These are phyloP conservation scores for Philonicus albiceps DNA, from an alignment of 2,888 invertebrate genomes.

Conservation along the genomic window DNA sequence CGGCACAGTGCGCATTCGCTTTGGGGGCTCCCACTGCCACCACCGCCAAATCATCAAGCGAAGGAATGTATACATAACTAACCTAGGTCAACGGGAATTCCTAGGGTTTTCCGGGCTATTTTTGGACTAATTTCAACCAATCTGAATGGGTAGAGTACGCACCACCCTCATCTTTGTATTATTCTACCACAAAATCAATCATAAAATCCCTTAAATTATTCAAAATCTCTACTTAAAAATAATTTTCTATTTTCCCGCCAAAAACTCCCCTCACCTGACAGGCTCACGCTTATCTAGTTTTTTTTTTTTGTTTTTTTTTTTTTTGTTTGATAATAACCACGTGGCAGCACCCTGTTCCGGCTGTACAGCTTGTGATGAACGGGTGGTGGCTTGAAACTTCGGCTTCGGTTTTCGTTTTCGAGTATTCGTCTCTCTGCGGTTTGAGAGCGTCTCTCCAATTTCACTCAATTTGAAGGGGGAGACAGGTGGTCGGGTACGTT, in stretches of 20 bases:
- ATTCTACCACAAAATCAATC: background rate
- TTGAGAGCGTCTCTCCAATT: background rate
- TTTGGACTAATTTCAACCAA: background rate
- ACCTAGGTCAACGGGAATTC: constrained; percentile 12
- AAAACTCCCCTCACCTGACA: background rate
- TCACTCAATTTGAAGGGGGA: background rate
- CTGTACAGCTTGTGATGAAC: background rate
- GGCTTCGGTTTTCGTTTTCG: background rate
- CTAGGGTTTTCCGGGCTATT: background rate
- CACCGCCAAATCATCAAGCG: background rate
- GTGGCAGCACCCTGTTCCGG: background rate
- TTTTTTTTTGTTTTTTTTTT: background rate
- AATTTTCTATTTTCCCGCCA: background rate
- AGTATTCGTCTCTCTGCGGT: background rate
- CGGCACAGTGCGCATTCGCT: background rate
- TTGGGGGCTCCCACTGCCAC: too few relatives aligned
- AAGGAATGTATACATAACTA: constrained; percentile 18
- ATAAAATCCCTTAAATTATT: background rate
- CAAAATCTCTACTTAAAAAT: background rate
- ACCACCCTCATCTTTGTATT: background rate
- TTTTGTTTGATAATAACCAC: background rate
- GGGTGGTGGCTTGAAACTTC: background rate
- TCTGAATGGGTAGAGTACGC: background rate
- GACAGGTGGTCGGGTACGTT: background rate
- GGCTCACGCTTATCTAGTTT: background rate